Evolutionary conservation across 2,888 invertebrate species (phyloP).

Genomic region (Adela reaumurella): DNA sequence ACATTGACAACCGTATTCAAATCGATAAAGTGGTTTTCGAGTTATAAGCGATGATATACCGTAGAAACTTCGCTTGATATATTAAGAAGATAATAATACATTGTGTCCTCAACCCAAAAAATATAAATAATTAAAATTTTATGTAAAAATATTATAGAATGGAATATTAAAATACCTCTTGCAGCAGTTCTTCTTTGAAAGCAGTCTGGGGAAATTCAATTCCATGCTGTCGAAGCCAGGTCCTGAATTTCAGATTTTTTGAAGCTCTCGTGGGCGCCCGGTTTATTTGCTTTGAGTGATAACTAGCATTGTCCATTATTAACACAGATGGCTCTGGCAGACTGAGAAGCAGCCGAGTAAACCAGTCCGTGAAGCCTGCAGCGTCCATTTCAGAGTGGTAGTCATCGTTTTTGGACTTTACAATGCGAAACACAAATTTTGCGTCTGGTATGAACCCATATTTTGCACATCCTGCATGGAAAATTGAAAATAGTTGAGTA

Average conservation of each 20-base stretch:
- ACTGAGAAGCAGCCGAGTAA: neutral
- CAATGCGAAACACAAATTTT: neutral
- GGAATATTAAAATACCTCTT: neutral
- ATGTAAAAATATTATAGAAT: too few species aligned
- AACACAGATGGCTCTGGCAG: conserved; percentile 2
- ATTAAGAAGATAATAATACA: too few species aligned
- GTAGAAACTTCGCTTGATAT: too few species aligned
- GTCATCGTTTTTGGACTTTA: neutral
- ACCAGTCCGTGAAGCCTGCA: neutral
- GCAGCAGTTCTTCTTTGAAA: neutral
- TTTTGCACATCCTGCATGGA: neutral
- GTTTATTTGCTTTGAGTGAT: conserved; percentile 8
- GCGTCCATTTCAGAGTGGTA: neutral
- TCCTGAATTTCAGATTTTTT: neutral
- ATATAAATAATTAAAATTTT: too few species aligned
- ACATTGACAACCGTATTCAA: too few species aligned
- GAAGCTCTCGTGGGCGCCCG: conserved; percentile 1
- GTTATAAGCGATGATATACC: too few species aligned
- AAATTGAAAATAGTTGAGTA: neutral
- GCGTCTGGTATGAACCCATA: neutral
- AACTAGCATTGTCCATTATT: conserved; percentile 8
- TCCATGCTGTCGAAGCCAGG: conserved; percentile 2
- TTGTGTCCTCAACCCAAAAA: too few species aligned
- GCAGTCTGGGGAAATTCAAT: neutral
- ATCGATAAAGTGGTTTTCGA: too few species aligned